These are phyloP conservation scores for Trematomus loennbergii DNA, from an alignment of 2,113 vertebrate species.

Conservation along the genomic window DNA sequence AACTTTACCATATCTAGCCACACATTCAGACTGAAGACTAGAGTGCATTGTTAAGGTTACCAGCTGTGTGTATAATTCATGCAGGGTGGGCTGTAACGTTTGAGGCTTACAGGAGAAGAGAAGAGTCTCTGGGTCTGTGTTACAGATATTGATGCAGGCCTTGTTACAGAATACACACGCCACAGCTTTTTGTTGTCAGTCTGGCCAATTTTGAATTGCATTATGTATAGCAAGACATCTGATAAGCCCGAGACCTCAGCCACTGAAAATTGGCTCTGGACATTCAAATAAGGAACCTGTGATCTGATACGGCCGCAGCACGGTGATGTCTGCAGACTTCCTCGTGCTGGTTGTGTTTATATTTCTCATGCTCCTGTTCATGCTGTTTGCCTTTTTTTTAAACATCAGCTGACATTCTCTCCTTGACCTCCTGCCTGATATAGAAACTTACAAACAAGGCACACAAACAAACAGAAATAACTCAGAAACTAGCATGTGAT, in stretches of 20 bases:
- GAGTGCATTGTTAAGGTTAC: constrained; percentile 48
- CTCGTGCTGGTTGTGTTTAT: constrained; percentile 8
- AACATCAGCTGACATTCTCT: constrained; percentile 14
- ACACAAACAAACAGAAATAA: constrained; percentile 22
- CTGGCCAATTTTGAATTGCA: constrained; percentile 68
- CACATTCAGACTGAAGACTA: constrained; percentile 25
- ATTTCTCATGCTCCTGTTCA: not conserved
- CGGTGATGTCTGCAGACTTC: constrained; percentile 17
- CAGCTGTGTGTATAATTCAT: constrained; percentile 60
- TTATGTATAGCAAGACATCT: constrained; percentile 67
- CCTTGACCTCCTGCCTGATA: constrained; percentile 10
- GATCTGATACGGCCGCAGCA: constrained; percentile 52
- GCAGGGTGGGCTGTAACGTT: constrained; percentile 15
- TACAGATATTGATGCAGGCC: constrained; percentile 41
- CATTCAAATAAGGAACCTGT: constrained; percentile 31
- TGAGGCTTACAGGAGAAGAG: constrained; percentile 22
- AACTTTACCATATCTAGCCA: not conserved
- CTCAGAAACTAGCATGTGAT: not conserved
- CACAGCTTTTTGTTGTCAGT: constrained; percentile 50
- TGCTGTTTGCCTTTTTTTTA: not conserved
- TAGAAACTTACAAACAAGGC: not conserved
- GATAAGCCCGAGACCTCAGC: constrained; percentile 64
- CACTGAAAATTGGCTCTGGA: constrained; percentile 43
- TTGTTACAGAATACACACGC: constrained; percentile 50
- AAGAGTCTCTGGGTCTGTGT: constrained; percentile 39